Base-by-base conservation (phyloP, 2,888 invertebrate genomes). In the Cheilosia variabilis region DNA sequence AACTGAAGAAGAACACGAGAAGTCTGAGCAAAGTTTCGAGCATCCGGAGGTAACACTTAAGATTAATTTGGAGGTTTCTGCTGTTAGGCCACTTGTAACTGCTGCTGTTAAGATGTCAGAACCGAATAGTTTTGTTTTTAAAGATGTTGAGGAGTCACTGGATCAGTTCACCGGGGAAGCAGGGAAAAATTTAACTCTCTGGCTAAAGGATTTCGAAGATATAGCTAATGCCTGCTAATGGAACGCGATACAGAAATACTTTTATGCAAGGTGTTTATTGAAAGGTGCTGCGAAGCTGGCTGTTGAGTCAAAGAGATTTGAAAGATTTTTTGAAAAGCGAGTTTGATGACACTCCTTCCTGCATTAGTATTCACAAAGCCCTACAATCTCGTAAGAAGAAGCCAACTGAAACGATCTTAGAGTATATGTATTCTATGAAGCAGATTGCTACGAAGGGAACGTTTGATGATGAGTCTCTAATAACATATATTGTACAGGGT, bases 181-280 rank as follows among this genome's bases (percentile, higher is more conserved):
- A 4, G 69, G 65, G 10, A 79, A 66, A 66, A 72, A 60, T 62
- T 53, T 45, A 53, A 47, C 31, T 9, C 22, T 17, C 0, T 73
- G 63, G 75, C 27, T 75, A 2, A 63, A 69, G 4, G 62, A 68
- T 31, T 83, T 78, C 19, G 77, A 83, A 19, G 83, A 66, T 9
- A 68, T 68, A 52, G 65, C 65, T 9, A 65, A 37, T 65, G 78
- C 62, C 2, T 84, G 68, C 31, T 53, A 68, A 62, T 87, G 81
- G 81, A 78, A 62, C 15, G 34, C 50, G 1, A 34, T 77, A 5
- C 72, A 87, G 43, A 87, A 77, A 19, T 87, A 62, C 69, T 4
- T 86, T 2, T 81, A 77, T 58, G 53, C 58, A 1, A 65, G 81
- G n/a, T 66, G 75, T 50, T 68, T 82, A n/a, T 45, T 87, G 19